A percentile compares a stretch with the other conserved stretches of the same genome.
phyloP scores from a whole-genome alignment of 2,113 vertebrate species.

The Gambusia affinis region DNA sequence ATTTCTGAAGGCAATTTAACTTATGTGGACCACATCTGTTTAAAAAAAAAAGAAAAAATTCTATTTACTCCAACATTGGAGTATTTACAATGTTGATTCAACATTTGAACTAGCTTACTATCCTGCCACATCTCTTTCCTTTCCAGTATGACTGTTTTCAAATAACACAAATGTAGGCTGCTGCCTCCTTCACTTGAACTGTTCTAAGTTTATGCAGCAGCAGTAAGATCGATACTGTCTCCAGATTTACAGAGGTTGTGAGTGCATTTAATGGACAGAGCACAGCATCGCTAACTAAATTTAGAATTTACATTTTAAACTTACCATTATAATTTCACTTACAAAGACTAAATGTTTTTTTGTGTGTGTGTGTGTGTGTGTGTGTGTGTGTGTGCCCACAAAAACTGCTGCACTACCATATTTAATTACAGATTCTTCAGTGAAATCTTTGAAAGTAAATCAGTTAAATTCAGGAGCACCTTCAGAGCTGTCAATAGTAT shows the following conservation, averaged over 20 bases:
- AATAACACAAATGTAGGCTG: not conserved
- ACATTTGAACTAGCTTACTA: too few species aligned
- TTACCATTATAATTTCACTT: constrained; percentile 4
- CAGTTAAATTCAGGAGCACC: constrained; percentile 11
- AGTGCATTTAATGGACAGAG: not conserved
- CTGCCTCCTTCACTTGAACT: not conserved
- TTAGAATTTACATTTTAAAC: constrained; percentile 14
- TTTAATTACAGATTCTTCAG: not conserved
- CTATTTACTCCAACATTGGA: too few species aligned
- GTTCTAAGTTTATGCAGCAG: not conserved
- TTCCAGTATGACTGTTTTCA: not conserved
- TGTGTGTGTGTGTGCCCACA: not conserved
- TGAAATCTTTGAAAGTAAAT: not conserved
- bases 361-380: too few species aligned
- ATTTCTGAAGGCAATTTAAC: not conserved
- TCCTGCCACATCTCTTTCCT: not conserved
- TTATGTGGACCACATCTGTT: not conserved
- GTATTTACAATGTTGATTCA: not conserved
- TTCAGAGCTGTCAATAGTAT: not conserved
- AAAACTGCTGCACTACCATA: not conserved
- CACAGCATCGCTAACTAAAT: constrained; percentile 6
- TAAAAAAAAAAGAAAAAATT: too few species aligned
- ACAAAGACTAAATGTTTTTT: not conserved
- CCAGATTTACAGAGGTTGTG: constrained; percentile 1
- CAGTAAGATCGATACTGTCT: constrained; percentile 12